Percentiles rank a stretch among this genome's conserved stretches.
Evolutionary conservation across 2,797 vertebrate genomes (phyloP).

Genomic region (Prionace glauca): DNA sequence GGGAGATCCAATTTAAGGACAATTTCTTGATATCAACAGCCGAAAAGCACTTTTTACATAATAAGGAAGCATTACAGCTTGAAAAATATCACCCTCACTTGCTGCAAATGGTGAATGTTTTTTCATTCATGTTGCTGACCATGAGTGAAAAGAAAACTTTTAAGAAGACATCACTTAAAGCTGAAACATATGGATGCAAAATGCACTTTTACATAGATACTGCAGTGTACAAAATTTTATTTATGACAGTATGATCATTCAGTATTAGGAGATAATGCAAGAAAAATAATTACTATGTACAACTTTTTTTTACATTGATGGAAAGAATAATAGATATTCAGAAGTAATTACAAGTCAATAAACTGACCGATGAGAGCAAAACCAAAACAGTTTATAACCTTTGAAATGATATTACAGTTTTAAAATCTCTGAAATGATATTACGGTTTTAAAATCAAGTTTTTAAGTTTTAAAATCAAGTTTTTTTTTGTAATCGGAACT

Average conservation of each 20-base stretch:
- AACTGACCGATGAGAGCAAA: background rate
- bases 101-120: background rate
- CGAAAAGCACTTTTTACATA: too few relatives aligned
- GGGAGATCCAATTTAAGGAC: too few relatives aligned
- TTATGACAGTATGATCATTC: background rate
- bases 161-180: background rate
- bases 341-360: background rate
- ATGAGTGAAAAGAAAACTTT: background rate
- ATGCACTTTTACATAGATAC: background rate
- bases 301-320: background rate
- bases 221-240: background rate
- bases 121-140: background rate
- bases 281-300: conserved; percentile 36
- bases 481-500: background rate
- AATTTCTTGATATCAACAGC: too few relatives aligned
- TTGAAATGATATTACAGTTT: background rate
- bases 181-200: background rate
- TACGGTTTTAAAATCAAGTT: conserved; percentile 18
- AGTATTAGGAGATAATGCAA: background rate
- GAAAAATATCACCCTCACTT: background rate
- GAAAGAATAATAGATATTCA: background rate
- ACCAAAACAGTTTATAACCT: background rate
- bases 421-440: background rate
- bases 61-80: background rate
- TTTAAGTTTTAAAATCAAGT: too few relatives aligned